phyloP scores from a whole-genome alignment of 2,113 vertebrate species.

The Balaenoptera acutorostrata region DNA sequence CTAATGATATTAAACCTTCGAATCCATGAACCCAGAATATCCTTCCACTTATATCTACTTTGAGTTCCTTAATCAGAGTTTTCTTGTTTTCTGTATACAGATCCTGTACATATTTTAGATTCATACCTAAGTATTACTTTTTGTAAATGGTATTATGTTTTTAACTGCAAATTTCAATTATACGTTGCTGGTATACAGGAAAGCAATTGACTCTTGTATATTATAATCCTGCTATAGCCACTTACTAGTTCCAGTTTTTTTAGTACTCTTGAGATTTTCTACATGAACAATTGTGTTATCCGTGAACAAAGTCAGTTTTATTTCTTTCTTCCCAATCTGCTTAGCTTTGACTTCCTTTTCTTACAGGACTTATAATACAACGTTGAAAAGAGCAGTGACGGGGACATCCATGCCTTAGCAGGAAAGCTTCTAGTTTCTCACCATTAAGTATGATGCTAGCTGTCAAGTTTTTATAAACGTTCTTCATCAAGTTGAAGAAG shows the following conservation, averaged over 20 bases:
- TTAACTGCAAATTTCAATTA: slow-evolving; percentile 1
- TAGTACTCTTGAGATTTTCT: not conserved
- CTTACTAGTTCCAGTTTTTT: not conserved
- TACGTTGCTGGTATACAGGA: not conserved
- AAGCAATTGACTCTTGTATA: not conserved
- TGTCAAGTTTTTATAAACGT: not conserved
- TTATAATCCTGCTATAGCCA: not conserved
- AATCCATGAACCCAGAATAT: not conserved
- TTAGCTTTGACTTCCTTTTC: not conserved
- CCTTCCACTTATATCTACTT: not conserved
- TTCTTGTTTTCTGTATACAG: not conserved
- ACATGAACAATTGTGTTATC: not conserved
- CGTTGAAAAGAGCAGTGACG: not conserved
- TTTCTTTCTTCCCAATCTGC: not conserved
- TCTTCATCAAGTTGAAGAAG: not conserved
- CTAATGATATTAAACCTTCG: not conserved
- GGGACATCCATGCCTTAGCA: not conserved
- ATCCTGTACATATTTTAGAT: not conserved
- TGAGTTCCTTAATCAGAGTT: not conserved
- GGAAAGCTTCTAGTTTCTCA: not conserved
- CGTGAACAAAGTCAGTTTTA: not conserved
- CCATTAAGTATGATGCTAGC: not conserved
- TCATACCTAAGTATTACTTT: not conserved
- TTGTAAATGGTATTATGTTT: not conserved
- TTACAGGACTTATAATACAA: not conserved